Percentiles rank a stretch among this genome's conserved stretches.
These are phyloP conservation scores for Danio choprae DNA, from an alignment of 2,797 vertebrate species.

Conservation along the genomic window DNA sequence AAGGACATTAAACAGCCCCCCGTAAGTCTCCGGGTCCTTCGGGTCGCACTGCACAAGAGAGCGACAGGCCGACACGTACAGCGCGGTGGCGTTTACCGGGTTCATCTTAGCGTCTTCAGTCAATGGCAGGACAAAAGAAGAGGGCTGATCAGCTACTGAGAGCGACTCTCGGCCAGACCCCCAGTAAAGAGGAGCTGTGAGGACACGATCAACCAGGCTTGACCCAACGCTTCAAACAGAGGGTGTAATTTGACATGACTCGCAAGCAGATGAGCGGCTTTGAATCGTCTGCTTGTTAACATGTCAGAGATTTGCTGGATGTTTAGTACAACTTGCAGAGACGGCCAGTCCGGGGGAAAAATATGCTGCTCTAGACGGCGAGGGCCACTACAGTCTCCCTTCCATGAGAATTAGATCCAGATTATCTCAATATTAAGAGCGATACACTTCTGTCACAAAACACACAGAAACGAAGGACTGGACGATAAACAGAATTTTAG, in stretches of 20 bases:
- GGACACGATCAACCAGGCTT: conserved; percentile 44
- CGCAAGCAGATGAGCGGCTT: conserved; percentile 9
- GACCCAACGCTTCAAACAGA: conserved; percentile 41
- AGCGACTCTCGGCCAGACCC: conserved; percentile 1
- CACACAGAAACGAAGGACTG: neutral
- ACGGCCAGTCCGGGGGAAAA: neutral
- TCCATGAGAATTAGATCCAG: neutral
- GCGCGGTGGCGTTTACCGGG: conserved; percentile 91
- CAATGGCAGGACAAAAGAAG: neutral
- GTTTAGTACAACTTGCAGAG: neutral
- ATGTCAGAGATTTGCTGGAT: conserved; percentile 12
- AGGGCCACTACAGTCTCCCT: neutral
- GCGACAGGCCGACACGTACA: conserved; percentile 95
- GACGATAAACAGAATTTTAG: conserved; percentile 9
- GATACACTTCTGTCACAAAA: neutral
- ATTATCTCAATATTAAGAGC: neutral
- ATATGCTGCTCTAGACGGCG: neutral
- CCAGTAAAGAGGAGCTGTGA: neutral
- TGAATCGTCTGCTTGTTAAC: conserved; percentile 16
- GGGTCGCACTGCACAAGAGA: conserved; percentile 95
- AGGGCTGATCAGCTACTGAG: conserved; percentile 9
- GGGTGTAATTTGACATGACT: conserved; percentile 45
- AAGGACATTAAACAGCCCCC: conserved; percentile 90
- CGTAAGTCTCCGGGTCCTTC: conserved; percentile 86
- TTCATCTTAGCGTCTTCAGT: conserved; percentile 85